These are phyloP conservation scores for Cryptus armator DNA, from an alignment of 2,888 invertebrate genomes.

Conservation along the genomic window DNA sequence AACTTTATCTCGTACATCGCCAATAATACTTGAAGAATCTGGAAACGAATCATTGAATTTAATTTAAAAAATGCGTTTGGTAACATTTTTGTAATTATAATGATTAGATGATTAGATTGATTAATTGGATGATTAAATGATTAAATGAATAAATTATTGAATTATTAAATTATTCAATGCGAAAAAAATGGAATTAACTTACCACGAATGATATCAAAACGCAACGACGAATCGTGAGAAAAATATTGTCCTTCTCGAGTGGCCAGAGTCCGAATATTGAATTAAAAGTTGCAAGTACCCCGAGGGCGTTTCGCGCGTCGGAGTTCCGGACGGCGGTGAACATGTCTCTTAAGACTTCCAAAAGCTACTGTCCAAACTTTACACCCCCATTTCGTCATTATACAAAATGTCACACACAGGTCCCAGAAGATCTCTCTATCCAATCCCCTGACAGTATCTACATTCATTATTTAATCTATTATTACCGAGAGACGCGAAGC, in stretches of 20 bases:
- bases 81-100: too few relatives aligned
- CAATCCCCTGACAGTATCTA: too few relatives aligned
- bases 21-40: slow-evolving; percentile 55
- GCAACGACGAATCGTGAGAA: slow-evolving; percentile 40
- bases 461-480: too few relatives aligned
- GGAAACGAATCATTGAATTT: not conserved
- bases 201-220: slow-evolving; percentile 37
- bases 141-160: too few relatives aligned
- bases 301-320: slow-evolving; percentile 1
- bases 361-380: too few relatives aligned
- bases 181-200: not conserved
- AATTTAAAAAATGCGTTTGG: not conserved
- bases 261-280: slow-evolving; percentile 65
- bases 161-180: too few relatives aligned
- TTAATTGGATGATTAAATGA: too few relatives aligned
- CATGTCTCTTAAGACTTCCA: not conserved
- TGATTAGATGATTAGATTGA: too few relatives aligned
- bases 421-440: not conserved
- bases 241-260: slow-evolving; percentile 34
- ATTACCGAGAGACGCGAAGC: too few relatives aligned
- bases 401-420: not conserved
- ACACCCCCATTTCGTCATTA: too few relatives aligned
- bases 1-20: slow-evolving; percentile 64
- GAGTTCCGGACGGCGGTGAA: not conserved
- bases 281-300: slow-evolving; percentile 2